Base-by-base conservation (phyloP, 2,113 vertebrate species). In the Dicerorhinus sumatrensis region DNA sequence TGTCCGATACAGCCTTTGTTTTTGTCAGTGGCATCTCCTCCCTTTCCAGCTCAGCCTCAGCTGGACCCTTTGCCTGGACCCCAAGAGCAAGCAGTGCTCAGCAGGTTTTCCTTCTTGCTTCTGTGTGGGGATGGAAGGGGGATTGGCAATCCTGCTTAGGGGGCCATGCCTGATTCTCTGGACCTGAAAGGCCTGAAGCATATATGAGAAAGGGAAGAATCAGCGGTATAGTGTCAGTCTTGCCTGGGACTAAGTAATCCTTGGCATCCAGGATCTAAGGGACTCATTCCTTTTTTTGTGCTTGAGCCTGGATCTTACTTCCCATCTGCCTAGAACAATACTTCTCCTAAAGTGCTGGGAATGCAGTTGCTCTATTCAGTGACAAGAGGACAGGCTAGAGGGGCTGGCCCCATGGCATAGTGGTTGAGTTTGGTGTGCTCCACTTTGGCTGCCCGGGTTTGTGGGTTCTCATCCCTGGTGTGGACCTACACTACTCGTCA, bases 291-390 rank as follows among this genome's bases (percentile, higher is more conserved):
- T 48, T 75, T 95, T 90, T 89, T 60, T 48, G 23, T 70, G 29
- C 46, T 96, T 82, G 70, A 95, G n/a, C 75, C 20, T 92, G 39
- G 65, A 33, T 85, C 54, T 84, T 80, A 60, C 8, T 25, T 42
- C 31, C 33, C 2, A 39, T 95, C 85, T 91, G 51, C 18, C 67
- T 75, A 31, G 29, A 86, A 12, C 23, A 33, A 8, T 60, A 6
- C 93, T 92, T 82, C 42, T 92, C 58, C n/a, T 56, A 21, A 29
- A 91, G 63, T 93, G 80, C 72, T 98, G 36, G 69, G 86, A 89
- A 75, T 81, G 18, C 31, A 82, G 29, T 46, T 95, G 31, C 51
- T 97, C 31, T 92, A 16, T 69, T 88, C 36, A 73, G 73, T 94
- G 67, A 72, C 42, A n/a, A 87, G 67, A 91, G 48, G 25, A 80